These are phyloP conservation scores for Pyrochroa serraticornis DNA, from an alignment of 2,888 invertebrate species.

Conservation along the genomic window DNA sequence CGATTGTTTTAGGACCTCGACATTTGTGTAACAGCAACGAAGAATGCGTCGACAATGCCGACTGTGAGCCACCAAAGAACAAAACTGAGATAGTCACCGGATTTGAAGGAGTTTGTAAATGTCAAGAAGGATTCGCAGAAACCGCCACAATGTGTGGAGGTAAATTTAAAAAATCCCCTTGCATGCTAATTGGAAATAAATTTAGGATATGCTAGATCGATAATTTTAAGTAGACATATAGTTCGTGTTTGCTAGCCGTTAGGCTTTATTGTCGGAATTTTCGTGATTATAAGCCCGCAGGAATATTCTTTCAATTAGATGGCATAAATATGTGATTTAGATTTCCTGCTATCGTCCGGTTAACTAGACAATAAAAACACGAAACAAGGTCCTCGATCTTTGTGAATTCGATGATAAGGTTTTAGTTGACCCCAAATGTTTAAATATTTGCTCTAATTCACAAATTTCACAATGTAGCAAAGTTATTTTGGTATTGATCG, in stretches of 20 bases:
- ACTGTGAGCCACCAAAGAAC: constrained; percentile 44
- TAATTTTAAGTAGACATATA: constrained; percentile 3
- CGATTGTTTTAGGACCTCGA: constrained; percentile 45
- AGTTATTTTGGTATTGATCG: constrained; percentile 32
- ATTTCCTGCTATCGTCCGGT: neutral
- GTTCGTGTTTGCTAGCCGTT: constrained; percentile 1
- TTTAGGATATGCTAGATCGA: neutral
- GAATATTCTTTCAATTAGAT: neutral
- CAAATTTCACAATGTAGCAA: too few species aligned
- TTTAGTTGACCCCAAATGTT: too few species aligned
- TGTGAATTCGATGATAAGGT: too few species aligned
- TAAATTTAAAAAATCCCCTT: constrained; percentile 22
- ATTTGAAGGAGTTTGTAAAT: constrained; percentile 40
- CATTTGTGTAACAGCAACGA: constrained; percentile 50
- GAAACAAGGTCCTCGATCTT: too few species aligned
- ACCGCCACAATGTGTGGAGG: constrained; percentile 38
- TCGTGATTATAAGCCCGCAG: neutral
- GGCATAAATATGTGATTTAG: too few species aligned
- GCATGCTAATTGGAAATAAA: constrained; percentile 15
- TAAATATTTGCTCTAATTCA: too few species aligned
- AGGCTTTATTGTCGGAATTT: constrained; percentile 4
- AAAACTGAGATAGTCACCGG: constrained; percentile 30
- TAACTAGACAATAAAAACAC: too few species aligned
- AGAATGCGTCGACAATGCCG: constrained; percentile 52
- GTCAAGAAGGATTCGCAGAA: constrained; percentile 43